Evolutionary conservation across 37 sponge, comb jelly and placozoan genomes (phyloP), one percentile per base, ranked within the genome.

Genomic region (Corticium candelabrum): DNA sequence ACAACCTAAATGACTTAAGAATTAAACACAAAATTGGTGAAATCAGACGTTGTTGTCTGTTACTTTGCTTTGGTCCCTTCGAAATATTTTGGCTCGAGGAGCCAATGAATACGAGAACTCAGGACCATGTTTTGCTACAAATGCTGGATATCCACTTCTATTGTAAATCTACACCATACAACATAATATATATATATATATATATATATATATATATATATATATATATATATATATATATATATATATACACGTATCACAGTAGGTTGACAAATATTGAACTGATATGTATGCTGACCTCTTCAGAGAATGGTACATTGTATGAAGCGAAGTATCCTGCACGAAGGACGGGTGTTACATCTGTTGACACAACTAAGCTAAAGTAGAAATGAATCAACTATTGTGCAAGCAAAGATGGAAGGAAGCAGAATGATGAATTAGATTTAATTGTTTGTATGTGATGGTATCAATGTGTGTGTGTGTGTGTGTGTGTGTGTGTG

Each of bases 281-380:
- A n/a, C n/a, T n/a, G n/a, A n/a, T n/a, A n/a, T n/a, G n/a, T n/a
- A n/a, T n/a, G n/a, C n/a, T n/a, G 32, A 87, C 38, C 35, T 84
- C 41, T 76, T 88, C 86, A 39, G 81, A 88, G 76, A 88, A 88
- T 0, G 89, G 89, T n/a, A 88, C 68, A 39, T 88, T 88, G 83
- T 88, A 88, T 2, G 89, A 88, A 32, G 86, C 79, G 85, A 85
- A 88, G 75, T 88, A 85, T 15, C 89, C 89, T 0, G 68, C 80
- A 31, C 89, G 41, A 29, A 88, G 68, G 33, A 88, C 81, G 33
- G 67, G 43, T 21, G 86, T 82, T 68, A 84, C 80, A 41, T 88
- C 62, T 50, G 11, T 11, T 50, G 62, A 11, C 11, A 50, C 62
- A 50, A 21, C 21, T 11, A 50, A 21, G 11, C 62, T 50, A 27